Evolutionary conservation across 2,797 vertebrate genomes (phyloP), one percentile per base, ranked within the genome.

Genomic region (Sebastes trivittatus): DNA sequence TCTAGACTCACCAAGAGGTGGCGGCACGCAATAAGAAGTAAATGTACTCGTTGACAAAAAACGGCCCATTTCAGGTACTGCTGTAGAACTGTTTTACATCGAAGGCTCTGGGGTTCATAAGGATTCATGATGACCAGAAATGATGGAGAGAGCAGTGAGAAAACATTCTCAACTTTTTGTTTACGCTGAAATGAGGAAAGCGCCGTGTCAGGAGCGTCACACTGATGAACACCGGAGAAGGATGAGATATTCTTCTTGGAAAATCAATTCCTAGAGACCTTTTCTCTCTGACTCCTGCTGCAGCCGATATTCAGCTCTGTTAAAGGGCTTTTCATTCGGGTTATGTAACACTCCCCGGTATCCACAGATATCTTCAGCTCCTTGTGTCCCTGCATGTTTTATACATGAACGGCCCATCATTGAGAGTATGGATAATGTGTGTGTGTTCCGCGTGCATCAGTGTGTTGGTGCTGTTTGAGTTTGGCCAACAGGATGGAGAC

Each of bases 321-420:
- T 86, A 82, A 71, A 83, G 79, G 71, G 72, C 61, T 67, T 89
- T 86, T 92, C 91, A 93, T 87, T 90, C 25, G 59, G 75, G 56
- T 65, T 56, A 80, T 91, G 92, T 95, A 96, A 96, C 91, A 23
- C 38, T 32, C 38, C 25, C 90, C 93, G 89, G 91, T 90, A 91
- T 95, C 92, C 90, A 92, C 92, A 94, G 94, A 93, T 93, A 83
- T 90, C 91, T 95, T 89, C 92, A 89, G 94, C 90, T 94, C 94
- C 94, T 86, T 82, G 92, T 93, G 93, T 95, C 81, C 77, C 82
- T 38, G 84, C 73, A 91, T 92, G 92, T 93, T 96, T 96, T 93
- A 96, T 96, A 97, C 96, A 96, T 95, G 89, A 94, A 94, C 88
- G 89, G 90, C 95, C 85, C 83, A 93, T 97, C 94, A 93, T 89